phyloP scores from a whole-genome alignment of 2,797 vertebrate species.

The Poecilia wingei region DNA sequence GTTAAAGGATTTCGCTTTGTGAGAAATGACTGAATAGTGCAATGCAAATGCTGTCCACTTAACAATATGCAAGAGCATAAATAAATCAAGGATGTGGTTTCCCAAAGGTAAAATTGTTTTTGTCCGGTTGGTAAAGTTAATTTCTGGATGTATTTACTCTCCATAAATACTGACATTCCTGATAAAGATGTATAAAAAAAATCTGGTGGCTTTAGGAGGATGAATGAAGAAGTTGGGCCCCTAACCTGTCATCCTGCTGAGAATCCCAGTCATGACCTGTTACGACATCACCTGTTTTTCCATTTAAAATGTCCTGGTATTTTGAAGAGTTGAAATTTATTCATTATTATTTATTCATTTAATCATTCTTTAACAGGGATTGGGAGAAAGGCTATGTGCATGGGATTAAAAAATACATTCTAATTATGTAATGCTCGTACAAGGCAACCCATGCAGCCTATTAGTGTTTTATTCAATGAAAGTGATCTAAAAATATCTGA shows the following conservation, averaged over 20 bases:
- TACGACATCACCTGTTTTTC: background rate
- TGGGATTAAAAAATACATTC: background rate
- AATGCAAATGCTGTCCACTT: background rate
- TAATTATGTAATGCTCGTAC: background rate
- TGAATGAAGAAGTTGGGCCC: background rate
- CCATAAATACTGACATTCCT: background rate
- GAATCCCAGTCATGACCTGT: background rate
- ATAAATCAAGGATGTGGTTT: background rate
- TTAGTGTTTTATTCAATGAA: background rate
- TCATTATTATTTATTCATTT: background rate
- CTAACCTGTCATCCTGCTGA: background rate
- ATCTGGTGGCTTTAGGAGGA: background rate
- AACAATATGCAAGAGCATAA: conserved; percentile 1
- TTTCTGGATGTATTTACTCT: background rate
- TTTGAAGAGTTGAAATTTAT: background rate
- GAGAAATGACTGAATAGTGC: conserved; percentile 8
- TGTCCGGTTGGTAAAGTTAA: background rate
- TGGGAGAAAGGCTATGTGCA: too few species aligned
- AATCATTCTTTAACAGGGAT: background rate
- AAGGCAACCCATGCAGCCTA: background rate
- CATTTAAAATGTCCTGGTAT: background rate
- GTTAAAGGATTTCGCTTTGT: conserved; percentile 21
- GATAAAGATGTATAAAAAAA: background rate
- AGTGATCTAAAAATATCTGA: background rate
- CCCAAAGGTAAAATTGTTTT: background rate